These are phyloP conservation scores for Leptinotarsa juncta DNA, from an alignment of 2,888 invertebrate species.

Conservation along the genomic window DNA sequence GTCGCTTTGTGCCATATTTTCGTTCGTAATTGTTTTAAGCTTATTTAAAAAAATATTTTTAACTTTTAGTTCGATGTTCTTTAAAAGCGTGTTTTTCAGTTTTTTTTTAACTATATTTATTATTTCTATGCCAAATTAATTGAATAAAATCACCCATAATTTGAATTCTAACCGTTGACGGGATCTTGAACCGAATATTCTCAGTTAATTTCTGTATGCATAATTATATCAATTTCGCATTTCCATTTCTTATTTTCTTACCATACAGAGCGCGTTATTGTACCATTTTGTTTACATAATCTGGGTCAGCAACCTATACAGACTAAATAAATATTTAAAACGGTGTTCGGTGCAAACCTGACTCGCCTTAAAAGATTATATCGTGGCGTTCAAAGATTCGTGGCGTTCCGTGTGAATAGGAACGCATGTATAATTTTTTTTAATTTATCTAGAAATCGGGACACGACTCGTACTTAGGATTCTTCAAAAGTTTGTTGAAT, in stretches of 20 bases:
- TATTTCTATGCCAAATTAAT: too few relatives aligned
- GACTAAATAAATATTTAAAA: slow-evolving; percentile 35
- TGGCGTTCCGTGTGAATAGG: slow-evolving; percentile 1
- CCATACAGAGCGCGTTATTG: slow-evolving; percentile 22
- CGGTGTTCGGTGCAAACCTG: slow-evolving; percentile 24
- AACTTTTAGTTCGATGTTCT: too few relatives aligned
- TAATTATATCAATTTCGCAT: slow-evolving; percentile 6
- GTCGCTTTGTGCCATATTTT: too few relatives aligned
- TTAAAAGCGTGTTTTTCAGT: too few relatives aligned
- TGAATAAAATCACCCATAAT: too few relatives aligned
- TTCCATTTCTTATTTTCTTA: slow-evolving; percentile 14
- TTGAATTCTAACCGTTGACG: too few relatives aligned
- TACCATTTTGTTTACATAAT: slow-evolving; percentile 35
- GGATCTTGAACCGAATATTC: too few relatives aligned
- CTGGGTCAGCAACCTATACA: slow-evolving; percentile 37
- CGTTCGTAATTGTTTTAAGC: too few relatives aligned
- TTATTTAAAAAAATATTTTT: too few relatives aligned
- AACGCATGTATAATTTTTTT: slow-evolving; percentile 9
- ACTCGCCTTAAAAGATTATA: slow-evolving; percentile 11
- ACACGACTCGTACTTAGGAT: not conserved
- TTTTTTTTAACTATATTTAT: too few relatives aligned
- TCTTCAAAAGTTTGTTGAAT: too few relatives aligned
- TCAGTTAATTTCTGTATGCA: not conserved
- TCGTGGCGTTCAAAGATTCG: slow-evolving; percentile 2
- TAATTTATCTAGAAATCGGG: not conserved